A percentile compares a stretch with the other conserved stretches of the same genome.
phyloP scores from a whole-genome alignment of 2,888 invertebrate species.

The Rhorus exstirpatorius region DNA sequence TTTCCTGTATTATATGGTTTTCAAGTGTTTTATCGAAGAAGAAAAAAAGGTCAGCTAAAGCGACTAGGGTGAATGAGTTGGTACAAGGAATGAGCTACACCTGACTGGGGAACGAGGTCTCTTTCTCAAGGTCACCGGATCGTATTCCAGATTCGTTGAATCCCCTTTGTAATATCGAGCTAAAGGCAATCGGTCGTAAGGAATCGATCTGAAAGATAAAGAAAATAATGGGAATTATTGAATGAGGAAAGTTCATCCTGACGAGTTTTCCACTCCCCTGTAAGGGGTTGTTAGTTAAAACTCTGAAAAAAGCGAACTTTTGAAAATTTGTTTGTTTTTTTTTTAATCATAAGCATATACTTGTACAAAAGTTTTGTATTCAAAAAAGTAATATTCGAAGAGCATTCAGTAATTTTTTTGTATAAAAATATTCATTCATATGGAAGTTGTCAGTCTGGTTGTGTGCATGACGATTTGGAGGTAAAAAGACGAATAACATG shows the following conservation, averaged over 20 bases:
- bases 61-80: not conserved
- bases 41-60: not conserved
- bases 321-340: too few species aligned
- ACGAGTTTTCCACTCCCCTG: slow-evolving; percentile 22
- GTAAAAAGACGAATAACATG: too few species aligned
- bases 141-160: slow-evolving; percentile 26
- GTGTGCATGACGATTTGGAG: too few species aligned
- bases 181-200: slow-evolving; percentile 44
- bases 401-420: too few species aligned
- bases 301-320: too few species aligned
- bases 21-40: not conserved
- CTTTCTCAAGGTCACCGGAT: slow-evolving; percentile 29
- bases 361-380: too few species aligned
- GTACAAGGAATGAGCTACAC: slow-evolving; percentile 6
- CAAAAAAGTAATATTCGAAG: too few species aligned
- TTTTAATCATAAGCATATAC: too few species aligned
- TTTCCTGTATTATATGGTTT: not conserved
- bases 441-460: too few species aligned
- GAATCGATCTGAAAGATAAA: slow-evolving; percentile 32
- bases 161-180: slow-evolving; percentile 47
- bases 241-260: slow-evolving; percentile 18
- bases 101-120: slow-evolving; percentile 53
- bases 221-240: slow-evolving; percentile 27
- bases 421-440: too few species aligned
- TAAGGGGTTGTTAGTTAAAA: too few species aligned